Evolutionary conservation across 2,113 vertebrate species (phyloP).

Genomic region (Clarias gariepinus): DNA sequence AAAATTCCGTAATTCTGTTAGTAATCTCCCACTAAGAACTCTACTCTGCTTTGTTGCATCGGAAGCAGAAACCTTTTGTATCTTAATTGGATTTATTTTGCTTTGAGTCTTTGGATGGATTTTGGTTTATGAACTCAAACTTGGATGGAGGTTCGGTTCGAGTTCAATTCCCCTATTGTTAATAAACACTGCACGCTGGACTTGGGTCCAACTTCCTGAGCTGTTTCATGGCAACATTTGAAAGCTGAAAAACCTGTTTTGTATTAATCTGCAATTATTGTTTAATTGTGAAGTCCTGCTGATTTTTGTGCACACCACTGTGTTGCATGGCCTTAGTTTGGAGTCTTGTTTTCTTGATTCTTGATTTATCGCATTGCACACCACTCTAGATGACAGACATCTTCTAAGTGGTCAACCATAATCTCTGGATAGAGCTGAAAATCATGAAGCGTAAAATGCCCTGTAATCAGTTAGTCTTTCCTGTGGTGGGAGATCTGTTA

Average conservation of each 20-base stretch:
- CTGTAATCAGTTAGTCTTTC: not conserved
- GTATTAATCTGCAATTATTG: constrained; percentile 22
- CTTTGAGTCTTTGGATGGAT: not conserved
- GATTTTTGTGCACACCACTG: not conserved
- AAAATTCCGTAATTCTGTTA: not conserved
- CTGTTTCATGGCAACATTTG: not conserved
- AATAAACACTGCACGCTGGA: constrained; percentile 31
- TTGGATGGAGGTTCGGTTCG: constrained; percentile 8
- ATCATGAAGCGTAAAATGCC: not conserved
- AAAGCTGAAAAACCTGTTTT: not conserved
- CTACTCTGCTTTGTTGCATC: not conserved
- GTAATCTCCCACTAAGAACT: not conserved
- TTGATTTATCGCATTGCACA: not conserved
- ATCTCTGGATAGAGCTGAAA: not conserved
- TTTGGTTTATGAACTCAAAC: constrained; percentile 16
- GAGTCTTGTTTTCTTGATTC: not conserved
- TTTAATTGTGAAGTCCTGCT: constrained; percentile 5
- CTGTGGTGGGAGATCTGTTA: not conserved
- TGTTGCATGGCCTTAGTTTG: not conserved
- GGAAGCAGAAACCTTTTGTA: not conserved
- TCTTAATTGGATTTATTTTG: constrained; percentile 25
- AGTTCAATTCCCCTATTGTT: constrained; percentile 18
- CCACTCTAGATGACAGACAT: not conserved
- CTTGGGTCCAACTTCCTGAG: constrained; percentile 29
- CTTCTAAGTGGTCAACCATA: not conserved